Conservation (phyloP, 2,113 vertebrate genomes). For the Lynx canadensis region DNA sequence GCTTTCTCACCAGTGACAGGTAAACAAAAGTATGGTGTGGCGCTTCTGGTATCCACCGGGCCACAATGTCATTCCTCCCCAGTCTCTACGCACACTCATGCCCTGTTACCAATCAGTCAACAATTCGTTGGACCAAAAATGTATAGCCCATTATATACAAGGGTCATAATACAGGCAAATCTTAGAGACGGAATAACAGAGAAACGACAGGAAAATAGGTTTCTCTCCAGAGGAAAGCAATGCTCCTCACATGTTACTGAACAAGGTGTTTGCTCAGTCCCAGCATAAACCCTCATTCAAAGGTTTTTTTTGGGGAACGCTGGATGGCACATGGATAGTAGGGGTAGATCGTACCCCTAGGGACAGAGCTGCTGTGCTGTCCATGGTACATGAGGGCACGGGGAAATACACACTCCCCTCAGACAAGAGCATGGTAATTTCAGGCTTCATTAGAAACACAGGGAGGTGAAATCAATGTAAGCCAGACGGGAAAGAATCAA, state of each 20-base stretch:
- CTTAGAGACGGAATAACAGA: background rate
- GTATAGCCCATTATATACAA: background rate
- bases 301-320: background rate
- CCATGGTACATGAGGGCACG: background rate
- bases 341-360: background rate
- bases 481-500: constrained; percentile 68
- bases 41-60: background rate
- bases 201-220: background rate
- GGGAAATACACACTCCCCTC: constrained; percentile 13
- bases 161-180: background rate
- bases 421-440: constrained; percentile 65
- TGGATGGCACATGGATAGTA: background rate
- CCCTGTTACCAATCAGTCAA: background rate
- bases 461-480: constrained; percentile 69
- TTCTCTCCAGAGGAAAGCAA: background rate
- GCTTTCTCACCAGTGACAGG: background rate
- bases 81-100: background rate
- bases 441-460: constrained; percentile 75
- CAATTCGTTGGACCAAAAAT: background rate
- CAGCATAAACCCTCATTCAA: background rate
- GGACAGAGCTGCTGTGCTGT: background rate
- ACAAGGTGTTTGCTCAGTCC: background rate
- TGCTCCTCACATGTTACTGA: background rate
- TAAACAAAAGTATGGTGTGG: background rate
- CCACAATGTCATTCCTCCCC: background rate